phyloP scores from a whole-genome alignment of 2,797 vertebrate genomes.

The Austrolebias charrua region DNA sequence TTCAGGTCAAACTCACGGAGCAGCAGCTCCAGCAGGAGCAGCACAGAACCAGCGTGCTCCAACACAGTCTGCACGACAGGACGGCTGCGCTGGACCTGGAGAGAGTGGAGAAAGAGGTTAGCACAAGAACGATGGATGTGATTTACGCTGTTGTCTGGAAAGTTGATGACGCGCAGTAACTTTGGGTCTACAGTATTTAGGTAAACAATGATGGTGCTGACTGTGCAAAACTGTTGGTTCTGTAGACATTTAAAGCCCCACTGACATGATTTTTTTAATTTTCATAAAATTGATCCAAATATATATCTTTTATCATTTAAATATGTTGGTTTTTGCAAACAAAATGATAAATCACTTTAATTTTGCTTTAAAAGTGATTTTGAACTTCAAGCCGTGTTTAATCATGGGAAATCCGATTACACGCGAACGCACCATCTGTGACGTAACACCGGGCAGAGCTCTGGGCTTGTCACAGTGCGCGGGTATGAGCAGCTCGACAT shows the following conservation, averaged over 20 bases:
- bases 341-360: no score
- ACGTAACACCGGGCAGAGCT: no score
- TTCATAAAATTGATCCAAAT: no score
- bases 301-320: no score
- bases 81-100: conserved; percentile 85
- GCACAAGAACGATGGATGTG: conserved; percentile 36
- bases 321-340: no score
- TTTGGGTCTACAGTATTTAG: conserved; percentile 30
- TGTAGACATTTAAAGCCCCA: conserved; percentile 30
- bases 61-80: conserved; percentile 83
- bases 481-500: no score
- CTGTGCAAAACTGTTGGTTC: conserved; percentile 25
- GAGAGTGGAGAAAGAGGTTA: conserved; percentile 81
- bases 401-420: no score
- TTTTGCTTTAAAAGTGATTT: no score
- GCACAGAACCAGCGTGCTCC: conserved; percentile 75
- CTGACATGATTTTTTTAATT: no score
- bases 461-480: no score
- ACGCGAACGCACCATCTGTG: no score
- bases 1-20: conserved; percentile 70
- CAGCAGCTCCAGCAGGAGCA: conserved; percentile 75
- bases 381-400: no score
- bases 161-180: conserved; percentile 56
- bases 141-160: conserved; percentile 51
- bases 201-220: conserved; percentile 51